Evolutionary conservation across 2,797 vertebrate genomes (phyloP).

Genomic region (Agapornis canus): DNA sequence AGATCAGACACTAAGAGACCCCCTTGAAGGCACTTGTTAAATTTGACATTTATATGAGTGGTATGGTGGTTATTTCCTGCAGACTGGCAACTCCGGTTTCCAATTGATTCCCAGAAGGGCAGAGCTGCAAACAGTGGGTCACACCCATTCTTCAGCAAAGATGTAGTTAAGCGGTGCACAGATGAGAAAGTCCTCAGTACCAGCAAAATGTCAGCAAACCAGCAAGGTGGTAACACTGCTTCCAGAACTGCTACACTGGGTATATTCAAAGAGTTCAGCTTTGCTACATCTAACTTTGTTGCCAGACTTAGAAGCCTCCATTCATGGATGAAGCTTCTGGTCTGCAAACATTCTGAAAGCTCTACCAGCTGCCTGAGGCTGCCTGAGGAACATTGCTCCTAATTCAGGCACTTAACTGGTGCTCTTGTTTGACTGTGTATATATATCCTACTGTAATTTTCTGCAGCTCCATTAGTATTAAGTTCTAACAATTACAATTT

Average conservation of each 20-base stretch:
- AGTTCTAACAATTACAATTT: neutral
- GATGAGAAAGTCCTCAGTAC: neutral
- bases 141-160: constrained; percentile 15
- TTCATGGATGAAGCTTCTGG: neutral
- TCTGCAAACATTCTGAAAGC: neutral
- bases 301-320: neutral
- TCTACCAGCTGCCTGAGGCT: neutral
- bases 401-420: neutral
- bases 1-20: neutral
- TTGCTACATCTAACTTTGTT: neutral
- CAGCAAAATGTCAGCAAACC: neutral
- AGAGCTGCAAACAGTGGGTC: constrained; percentile 14
- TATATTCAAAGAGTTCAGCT: neutral
- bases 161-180: neutral
- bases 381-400: neutral
- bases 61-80: constrained; percentile 4
- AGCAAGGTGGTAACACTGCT: neutral
- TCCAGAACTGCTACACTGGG: neutral
- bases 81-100: constrained; percentile 44
- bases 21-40: neutral
- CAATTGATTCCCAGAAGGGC: neutral
- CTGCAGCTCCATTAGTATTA: neutral
- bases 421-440: neutral
- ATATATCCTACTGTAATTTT: neutral
- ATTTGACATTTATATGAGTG: neutral